phyloP scores from a whole-genome alignment of 2,888 invertebrate genomes.

The Eurytoma californica region DNA sequence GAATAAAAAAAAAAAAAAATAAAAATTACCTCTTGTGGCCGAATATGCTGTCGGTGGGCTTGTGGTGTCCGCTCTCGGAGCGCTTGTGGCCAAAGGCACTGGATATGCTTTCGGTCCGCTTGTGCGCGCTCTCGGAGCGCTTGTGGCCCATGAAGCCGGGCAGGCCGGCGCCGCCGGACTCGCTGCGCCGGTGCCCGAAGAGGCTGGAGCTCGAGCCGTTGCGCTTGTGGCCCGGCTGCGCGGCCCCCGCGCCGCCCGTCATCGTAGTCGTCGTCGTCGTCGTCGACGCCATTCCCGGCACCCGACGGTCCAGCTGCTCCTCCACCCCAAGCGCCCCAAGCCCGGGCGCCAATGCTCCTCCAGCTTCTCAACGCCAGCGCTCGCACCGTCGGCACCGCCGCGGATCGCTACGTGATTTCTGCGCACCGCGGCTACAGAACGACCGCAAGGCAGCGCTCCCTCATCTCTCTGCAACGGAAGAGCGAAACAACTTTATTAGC shows the following conservation, averaged over 20 bases:
- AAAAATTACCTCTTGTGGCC: conserved; percentile 71
- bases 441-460: neutral
- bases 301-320: neutral
- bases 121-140: conserved; percentile 72
- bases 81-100: conserved; percentile 72
- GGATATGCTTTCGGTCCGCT: conserved; percentile 72
- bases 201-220: conserved; percentile 37
- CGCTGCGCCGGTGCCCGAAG: conserved; percentile 69
- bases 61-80: conserved; percentile 70
- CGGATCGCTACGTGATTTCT: too few species aligned
- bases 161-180: conserved; percentile 68
- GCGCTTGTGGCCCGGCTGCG: conserved; percentile 19
- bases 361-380: neutral
- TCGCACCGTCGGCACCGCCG: too few species aligned
- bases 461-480: conserved; percentile 24
- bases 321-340: neutral
- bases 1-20: too few species aligned
- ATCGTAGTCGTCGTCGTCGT: neutral
- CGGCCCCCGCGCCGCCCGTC: neutral
- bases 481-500: too few species aligned
- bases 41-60: conserved; percentile 69
- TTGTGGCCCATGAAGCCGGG: conserved; percentile 69
- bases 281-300: conserved; percentile 27
- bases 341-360: neutral
- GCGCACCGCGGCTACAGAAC: neutral